A percentile compares a stretch with the other conserved stretches of the same genome.
Conservation (phyloP, 1,140 invertebrate genomes). For the Hylaeus volcanicus region DNA sequence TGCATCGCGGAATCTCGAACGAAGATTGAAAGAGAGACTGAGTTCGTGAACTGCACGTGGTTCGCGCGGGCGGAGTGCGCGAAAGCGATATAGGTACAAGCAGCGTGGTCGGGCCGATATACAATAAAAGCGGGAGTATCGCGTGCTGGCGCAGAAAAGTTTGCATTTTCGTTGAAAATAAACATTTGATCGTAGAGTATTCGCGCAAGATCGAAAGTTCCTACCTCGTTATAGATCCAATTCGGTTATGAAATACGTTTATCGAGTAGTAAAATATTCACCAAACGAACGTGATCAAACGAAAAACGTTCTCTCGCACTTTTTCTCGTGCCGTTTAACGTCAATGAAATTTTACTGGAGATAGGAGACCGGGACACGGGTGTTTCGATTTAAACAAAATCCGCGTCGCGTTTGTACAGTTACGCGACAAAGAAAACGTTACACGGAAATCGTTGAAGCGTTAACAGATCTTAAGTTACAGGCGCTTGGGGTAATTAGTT, state of each 20-base stretch:
- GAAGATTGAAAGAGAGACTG: neutral
- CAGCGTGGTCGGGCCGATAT: slow-evolving; percentile 25
- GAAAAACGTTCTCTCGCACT: no score
- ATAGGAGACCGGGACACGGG: no score
- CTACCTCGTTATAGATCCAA: no score
- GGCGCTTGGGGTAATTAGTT: slow-evolving; percentile 41
- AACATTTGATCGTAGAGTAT: no score
- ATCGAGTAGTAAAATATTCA: no score
- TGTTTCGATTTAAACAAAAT: neutral
- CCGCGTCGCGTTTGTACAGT: neutral
- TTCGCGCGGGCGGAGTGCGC: slow-evolving; percentile 6
- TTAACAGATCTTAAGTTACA: slow-evolving; percentile 30
- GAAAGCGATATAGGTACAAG: slow-evolving; percentile 8
- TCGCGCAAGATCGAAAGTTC: no score
- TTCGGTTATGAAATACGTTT: no score
- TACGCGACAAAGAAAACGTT: slow-evolving; percentile 30
- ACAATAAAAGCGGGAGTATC: slow-evolving; percentile 5
- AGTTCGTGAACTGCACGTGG: slow-evolving; percentile 29
- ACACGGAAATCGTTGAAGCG: slow-evolving; percentile 35
- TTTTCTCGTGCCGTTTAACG: no score
- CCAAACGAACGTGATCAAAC: no score
- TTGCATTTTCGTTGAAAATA: no score
- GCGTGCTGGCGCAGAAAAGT: neutral
- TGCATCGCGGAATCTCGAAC: slow-evolving; percentile 3
- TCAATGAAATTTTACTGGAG: no score